Conservation (phyloP, 1,140 invertebrate genomes). For the Octopus bimaculoides region DNA sequence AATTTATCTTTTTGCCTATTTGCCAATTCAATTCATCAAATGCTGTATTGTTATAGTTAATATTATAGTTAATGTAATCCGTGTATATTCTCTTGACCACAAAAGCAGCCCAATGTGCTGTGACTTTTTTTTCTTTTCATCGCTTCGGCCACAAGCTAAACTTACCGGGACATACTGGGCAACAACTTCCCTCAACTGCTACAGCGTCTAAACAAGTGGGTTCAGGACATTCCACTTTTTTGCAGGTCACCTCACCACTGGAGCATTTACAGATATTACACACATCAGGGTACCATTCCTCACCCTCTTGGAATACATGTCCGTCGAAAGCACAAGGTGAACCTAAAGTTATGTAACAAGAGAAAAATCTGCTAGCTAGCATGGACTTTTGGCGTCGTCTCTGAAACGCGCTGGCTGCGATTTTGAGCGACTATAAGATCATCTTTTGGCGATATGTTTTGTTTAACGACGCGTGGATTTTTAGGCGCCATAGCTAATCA, state of each 20-base stretch:
- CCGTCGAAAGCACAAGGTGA: neutral
- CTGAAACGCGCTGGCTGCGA: no score
- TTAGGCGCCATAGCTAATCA: no score
- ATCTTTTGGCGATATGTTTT: no score
- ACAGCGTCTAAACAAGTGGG: neutral
- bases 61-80: no score
- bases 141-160: neutral
- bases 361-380: no score
- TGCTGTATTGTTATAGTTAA: no score
- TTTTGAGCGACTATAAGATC: no score
- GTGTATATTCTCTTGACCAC: no score
- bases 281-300: neutral
- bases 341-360: neutral
- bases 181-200: slow-evolving; percentile 5
- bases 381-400: no score
- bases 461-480: no score
- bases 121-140: neutral
- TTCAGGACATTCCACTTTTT: neutral
- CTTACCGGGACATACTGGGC: neutral
- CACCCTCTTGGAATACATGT: neutral
- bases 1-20: no score
- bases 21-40: no score
- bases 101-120: neutral
- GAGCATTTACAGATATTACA: neutral
- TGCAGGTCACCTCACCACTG: slow-evolving; percentile 5